Conservation (phyloP, 2,888 invertebrate genomes). For the Chironomus tentans region DNA sequence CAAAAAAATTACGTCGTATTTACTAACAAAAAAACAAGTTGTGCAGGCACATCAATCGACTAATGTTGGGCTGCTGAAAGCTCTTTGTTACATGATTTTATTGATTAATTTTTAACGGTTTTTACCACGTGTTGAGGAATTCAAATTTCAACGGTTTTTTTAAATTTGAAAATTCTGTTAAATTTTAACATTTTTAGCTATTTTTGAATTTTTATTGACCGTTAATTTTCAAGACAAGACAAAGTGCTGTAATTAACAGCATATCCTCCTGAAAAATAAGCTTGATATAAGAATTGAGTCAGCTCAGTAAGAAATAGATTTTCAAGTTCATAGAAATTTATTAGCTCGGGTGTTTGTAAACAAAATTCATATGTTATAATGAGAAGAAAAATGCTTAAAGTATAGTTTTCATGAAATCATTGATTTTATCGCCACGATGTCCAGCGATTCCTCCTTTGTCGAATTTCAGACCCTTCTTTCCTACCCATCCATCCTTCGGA, state of each 20-base stretch:
- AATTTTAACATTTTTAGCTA: no score
- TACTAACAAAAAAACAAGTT: neutral
- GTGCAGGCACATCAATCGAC: neutral
- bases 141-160: no score
- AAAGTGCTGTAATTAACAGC: no score
- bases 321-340: neutral
- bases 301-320: neutral
- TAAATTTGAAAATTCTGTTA: no score
- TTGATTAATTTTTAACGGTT: no score
- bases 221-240: no score
- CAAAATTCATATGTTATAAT: neutral
- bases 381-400: neutral
- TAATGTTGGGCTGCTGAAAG: neutral
- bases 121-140: no score
- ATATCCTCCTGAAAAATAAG: no score
- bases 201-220: no score
- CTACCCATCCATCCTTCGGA: slow-evolving; percentile 40
- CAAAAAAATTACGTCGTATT: neutral
- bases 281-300: no score
- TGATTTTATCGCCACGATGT: slow-evolving; percentile 37
- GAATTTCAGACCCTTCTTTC: slow-evolving; percentile 38
- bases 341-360: neutral
- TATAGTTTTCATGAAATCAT: slow-evolving; percentile 31
- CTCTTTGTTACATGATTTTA: no score
- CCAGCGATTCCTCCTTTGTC: slow-evolving; percentile 42